phyloP scores from a whole-genome alignment of 2,888 invertebrate genomes.

The Erpobdella octoculata region DNA sequence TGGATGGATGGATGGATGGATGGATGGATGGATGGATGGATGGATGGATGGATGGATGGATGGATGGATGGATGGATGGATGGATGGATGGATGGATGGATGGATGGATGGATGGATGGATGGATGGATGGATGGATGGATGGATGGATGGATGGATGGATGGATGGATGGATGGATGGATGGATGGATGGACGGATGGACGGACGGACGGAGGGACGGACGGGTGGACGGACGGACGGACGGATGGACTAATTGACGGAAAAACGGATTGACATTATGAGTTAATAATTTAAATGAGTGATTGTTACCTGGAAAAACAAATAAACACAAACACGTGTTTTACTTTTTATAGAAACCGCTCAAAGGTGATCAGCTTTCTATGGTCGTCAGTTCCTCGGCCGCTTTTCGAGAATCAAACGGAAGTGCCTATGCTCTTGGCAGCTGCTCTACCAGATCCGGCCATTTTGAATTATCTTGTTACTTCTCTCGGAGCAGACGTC shows the following conservation, averaged over 20 bases:
- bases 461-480: conserved; percentile 35
- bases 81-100: not conserved
- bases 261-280: not conserved
- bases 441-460: conserved; percentile 36
- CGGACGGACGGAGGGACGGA: too few relatives aligned
- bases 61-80: conserved; percentile 6
- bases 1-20: too few relatives aligned
- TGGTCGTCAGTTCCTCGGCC: conserved; percentile 3
- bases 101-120: too few relatives aligned
- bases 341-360: not conserved
- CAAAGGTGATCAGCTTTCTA: not conserved
- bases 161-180: too few relatives aligned
- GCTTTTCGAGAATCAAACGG: conserved; percentile 24
- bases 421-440: conserved; percentile 37
- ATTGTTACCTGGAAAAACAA: not conserved
- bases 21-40: not conserved
- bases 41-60: not conserved
- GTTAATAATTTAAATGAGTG: not conserved
- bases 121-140: too few relatives aligned
- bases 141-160: too few relatives aligned
- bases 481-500: conserved; percentile 33
- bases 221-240: too few relatives aligned
- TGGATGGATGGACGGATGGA: too few relatives aligned
- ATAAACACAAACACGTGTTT: not conserved
- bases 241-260: too few relatives aligned